These are phyloP conservation scores for Pygmarrhopalites habei DNA, from an alignment of 1,140 invertebrate species.

Conservation along the genomic window DNA sequence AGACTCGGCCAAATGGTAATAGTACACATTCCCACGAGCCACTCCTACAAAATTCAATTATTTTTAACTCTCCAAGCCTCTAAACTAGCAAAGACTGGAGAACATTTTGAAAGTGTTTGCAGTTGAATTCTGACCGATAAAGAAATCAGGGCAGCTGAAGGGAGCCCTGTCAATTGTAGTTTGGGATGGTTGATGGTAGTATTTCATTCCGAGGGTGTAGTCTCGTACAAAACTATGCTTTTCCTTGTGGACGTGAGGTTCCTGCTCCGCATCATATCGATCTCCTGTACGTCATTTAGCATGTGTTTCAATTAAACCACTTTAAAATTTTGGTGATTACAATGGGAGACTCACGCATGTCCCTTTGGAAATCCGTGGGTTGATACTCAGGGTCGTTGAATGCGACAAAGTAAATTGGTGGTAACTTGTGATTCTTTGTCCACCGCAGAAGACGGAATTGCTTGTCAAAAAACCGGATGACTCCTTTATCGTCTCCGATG, in stretches of 20 bases:
- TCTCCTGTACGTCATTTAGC: background rate
- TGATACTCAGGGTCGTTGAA: constrained; percentile 23
- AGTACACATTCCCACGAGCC: constrained; percentile 24
- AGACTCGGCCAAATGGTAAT: constrained; percentile 30
- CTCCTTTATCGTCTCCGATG: constrained; percentile 31
- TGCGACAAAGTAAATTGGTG: constrained; percentile 16
- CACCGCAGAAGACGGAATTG: constrained; percentile 31
- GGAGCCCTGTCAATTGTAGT: constrained; percentile 24
- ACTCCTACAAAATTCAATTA: constrained; percentile 10
- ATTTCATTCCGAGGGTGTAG: constrained; percentile 30
- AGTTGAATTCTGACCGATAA: constrained; percentile 13
- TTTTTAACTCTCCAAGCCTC: background rate
- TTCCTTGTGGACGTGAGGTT: constrained; percentile 14
- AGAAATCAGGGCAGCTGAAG: constrained; percentile 27
- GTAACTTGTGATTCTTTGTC: constrained; percentile 13
- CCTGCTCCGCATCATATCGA: background rate
- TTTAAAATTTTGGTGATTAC: too few relatives aligned
- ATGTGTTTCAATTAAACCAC: too few relatives aligned
- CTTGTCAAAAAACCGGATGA: constrained; percentile 29
- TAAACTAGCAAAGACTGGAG: background rate
- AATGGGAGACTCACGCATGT: constrained; percentile 24
- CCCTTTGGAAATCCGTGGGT: constrained; percentile 17
- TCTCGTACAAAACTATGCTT: constrained; percentile 24
- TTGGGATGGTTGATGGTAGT: constrained; percentile 18
- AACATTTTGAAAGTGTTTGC: background rate